Base-by-base conservation (phyloP, 2,888 invertebrate species). In the Scaptomyza caliginosa region DNA sequence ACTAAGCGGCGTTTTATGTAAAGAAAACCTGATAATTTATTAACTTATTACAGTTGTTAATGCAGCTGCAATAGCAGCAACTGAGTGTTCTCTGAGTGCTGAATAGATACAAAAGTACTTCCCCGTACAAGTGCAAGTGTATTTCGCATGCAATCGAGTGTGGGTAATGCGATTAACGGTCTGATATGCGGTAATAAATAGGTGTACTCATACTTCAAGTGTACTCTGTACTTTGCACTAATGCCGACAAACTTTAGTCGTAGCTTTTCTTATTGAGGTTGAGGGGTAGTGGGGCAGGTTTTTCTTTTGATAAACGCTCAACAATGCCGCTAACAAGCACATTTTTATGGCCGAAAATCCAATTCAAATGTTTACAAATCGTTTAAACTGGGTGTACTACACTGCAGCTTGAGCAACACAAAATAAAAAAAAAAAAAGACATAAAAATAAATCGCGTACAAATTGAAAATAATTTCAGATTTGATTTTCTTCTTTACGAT, bases 381-480 rank as follows among this genome's bases (percentile, higher is more conserved):
- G 88, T 77, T 89, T 89, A 89, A 89, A 87, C 86, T 74, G 74
- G 39, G 59, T 65, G 70, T 48, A 62, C 62, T 48, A 62, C 66
- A 52, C 48, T 77, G 42, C 32, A 30, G 13, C 28, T 54, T 23
- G 46, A 42, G 23, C 26, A 26, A 7, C 26, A 7, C 26, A 26
- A 26, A 26, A 26, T 8, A 7, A 24, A 0, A 21, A 42, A 28
- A 32, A 13, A 58, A 56, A 82, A 82, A 85, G 83, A 85, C 88
- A 89, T 89, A 84, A 89, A 89, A 90, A 73, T 89, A 89, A 90
- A 89, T 89, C 89, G 89, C 87, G 78, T 86, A 90, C 90, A 89
- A 89, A 89, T 89, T 90, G 90, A 89, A 90, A 86, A 88, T 89
- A 88, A 90, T 89, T 89, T 89, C 77, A 66, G 88, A 83, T 89